Percentiles rank a stretch among this genome's conserved stretches.
Evolutionary conservation across 2,888 invertebrate genomes (phyloP).

Genomic region (Stramonita haemastoma): DNA sequence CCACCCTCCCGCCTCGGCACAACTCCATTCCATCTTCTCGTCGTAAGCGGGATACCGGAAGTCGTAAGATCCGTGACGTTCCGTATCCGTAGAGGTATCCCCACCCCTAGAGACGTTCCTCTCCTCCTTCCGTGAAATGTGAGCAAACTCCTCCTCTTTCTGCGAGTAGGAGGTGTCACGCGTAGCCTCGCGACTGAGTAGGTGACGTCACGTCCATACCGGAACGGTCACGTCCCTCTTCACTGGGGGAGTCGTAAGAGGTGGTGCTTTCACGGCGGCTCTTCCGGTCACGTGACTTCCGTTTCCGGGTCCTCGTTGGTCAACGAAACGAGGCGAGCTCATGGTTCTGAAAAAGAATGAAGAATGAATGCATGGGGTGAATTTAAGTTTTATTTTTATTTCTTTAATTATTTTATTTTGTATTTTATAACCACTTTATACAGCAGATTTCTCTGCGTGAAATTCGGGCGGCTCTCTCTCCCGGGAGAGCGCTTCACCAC

Average conservation of each 20-base stretch:
- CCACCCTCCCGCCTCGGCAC: conserved; percentile 30
- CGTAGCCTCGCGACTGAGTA: not conserved
- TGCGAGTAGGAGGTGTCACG: conserved; percentile 23
- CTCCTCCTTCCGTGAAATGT: not conserved
- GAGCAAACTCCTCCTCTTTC: not conserved
- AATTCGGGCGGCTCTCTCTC: too few species aligned
- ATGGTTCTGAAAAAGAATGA: conserved; percentile 28
- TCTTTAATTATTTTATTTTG: too few species aligned
- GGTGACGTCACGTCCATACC: not conserved
- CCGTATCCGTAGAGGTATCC: not conserved
- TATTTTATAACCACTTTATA: too few species aligned
- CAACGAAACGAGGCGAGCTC: not conserved
- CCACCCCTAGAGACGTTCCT: not conserved
- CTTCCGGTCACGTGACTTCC: not conserved
- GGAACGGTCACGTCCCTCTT: not conserved
- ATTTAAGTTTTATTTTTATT: too few species aligned
- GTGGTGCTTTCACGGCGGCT: conserved; percentile 22
- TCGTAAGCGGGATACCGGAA: not conserved
- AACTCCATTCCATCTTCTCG: conserved; percentile 40
- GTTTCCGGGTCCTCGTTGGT: not conserved
- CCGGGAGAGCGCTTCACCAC: too few species aligned
- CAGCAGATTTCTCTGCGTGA: too few species aligned
- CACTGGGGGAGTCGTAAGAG: conserved; percentile 26
- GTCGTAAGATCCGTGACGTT: conserved; percentile 25
- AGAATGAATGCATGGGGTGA: not conserved